A percentile compares a stretch with the other conserved stretches of the same genome.
Conservation (phyloP, 2,113 vertebrate species). For the Rhynchomys soricoides region DNA sequence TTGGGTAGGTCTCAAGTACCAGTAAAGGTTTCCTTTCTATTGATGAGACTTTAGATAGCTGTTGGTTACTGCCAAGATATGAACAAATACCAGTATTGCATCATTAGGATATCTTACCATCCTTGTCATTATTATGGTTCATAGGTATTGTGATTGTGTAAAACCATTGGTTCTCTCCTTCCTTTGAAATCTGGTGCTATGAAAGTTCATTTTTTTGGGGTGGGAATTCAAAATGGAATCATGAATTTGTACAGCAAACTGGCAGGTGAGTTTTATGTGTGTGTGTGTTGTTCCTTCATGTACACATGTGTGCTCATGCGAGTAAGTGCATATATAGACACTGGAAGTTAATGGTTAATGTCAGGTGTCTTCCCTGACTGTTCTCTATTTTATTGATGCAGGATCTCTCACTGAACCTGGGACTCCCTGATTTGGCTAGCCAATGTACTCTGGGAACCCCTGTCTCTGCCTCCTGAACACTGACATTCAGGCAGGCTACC, state of each 20-base stretch:
- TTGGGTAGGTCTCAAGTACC: not conserved
- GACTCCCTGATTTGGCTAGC: not conserved
- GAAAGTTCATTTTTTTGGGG: not conserved
- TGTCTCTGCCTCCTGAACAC: not conserved
- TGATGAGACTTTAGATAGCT: not conserved
- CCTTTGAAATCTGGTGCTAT: not conserved
- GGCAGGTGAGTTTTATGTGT: not conserved
- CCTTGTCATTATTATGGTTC: not conserved
- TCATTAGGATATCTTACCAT: not conserved
- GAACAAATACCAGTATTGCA: not conserved
- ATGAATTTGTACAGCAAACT: not conserved
- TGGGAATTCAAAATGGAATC: not conserved
- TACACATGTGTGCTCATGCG: not conserved
- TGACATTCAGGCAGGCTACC: not conserved
- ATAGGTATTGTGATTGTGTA: not conserved
- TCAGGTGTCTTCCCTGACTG: not conserved
- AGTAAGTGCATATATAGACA: not conserved
- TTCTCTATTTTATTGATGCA: not conserved
- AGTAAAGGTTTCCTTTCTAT: not conserved
- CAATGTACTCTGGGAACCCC: not conserved
- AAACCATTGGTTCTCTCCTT: not conserved
- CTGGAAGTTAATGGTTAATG: not conserved
- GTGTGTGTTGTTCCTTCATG: not conserved
- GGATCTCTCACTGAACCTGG: not conserved
- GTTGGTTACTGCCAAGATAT: not conserved